Evolutionary conservation across 2,888 invertebrate species (phyloP).

Genomic region (Pachydiplax longipennis): DNA sequence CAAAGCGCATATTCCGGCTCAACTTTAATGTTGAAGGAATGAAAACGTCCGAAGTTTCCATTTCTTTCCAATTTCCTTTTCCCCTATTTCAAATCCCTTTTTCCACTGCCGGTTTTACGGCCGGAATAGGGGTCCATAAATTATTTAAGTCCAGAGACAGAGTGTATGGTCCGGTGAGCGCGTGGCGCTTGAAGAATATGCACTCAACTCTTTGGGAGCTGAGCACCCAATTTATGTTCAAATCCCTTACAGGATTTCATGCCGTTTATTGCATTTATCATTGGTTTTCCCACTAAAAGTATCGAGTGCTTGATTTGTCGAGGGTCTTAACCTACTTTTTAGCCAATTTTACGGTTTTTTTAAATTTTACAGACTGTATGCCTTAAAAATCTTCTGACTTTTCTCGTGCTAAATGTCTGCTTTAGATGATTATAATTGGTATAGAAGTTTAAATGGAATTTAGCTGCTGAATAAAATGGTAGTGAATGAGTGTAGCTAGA

Average conservation of each 20-base stretch:
- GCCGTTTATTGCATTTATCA: not conserved
- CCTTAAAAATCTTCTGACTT: no score
- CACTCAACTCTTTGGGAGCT: not conserved
- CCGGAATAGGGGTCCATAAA: not conserved
- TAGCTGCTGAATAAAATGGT: no score
- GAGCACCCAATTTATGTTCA: not conserved
- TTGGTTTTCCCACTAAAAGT: not conserved
- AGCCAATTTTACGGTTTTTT: not conserved
- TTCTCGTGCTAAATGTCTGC: no score
- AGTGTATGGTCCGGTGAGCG: slow-evolving; percentile 1
- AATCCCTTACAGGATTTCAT: not conserved
- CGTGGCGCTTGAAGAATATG: slow-evolving; percentile 7
- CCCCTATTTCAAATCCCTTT: not conserved
- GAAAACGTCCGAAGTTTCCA: not conserved
- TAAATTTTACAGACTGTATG: no score
- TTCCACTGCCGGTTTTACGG: slow-evolving; percentile 11
- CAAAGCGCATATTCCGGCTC: not conserved
- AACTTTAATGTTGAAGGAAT: not conserved
- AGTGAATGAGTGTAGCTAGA: no score
- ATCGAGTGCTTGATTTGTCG: not conserved
- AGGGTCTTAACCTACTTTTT: not conserved
- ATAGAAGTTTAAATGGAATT: no score
- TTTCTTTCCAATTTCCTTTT: not conserved
- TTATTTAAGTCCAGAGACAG: not conserved
- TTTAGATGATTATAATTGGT: no score